These are phyloP conservation scores for Thinocorus orbignyianus DNA, from an alignment of 2,113 vertebrate genomes.

Conservation along the genomic window DNA sequence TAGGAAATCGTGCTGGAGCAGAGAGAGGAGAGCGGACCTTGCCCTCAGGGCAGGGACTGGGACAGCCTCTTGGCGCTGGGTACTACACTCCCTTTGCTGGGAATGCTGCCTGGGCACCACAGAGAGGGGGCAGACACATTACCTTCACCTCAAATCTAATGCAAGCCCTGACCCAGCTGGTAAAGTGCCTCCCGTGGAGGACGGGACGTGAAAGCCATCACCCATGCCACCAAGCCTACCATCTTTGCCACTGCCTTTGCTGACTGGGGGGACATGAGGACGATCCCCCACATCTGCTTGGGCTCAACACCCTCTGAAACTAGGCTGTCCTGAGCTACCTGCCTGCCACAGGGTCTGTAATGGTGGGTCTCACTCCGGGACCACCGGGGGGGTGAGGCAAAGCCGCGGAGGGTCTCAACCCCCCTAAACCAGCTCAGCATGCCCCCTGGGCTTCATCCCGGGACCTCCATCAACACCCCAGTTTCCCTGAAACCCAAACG, in stretches of 20 bases:
- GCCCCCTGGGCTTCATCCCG: rapidly evolving
- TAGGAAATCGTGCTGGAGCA: background rate
- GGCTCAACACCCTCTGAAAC: rapidly evolving
- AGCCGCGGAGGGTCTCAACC: background rate
- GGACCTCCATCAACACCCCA: background rate
- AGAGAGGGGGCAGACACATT: rapidly evolving
- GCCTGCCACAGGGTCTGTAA: background rate
- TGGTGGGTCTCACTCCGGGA: background rate
- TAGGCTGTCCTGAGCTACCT: background rate
- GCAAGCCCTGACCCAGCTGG: background rate
- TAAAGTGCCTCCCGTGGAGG: rapidly evolving
- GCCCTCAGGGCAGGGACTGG: background rate
- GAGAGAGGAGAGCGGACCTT: background rate
- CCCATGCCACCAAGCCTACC: rapidly evolving
- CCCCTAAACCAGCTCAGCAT: background rate
- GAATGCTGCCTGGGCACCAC: rapidly evolving
- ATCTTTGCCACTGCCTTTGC: background rate
- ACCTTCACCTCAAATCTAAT: background rate
- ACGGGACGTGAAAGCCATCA: rapidly evolving
- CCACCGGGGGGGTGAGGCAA: background rate
- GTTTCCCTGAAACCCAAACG: background rate
- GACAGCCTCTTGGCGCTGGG: background rate
- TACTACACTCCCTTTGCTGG: no score
- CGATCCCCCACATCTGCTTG: background rate
- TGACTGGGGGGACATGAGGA: rapidly evolving